Base-by-base conservation (phyloP, 1,140 invertebrate species). In the Zaprionus gabonicus region DNA sequence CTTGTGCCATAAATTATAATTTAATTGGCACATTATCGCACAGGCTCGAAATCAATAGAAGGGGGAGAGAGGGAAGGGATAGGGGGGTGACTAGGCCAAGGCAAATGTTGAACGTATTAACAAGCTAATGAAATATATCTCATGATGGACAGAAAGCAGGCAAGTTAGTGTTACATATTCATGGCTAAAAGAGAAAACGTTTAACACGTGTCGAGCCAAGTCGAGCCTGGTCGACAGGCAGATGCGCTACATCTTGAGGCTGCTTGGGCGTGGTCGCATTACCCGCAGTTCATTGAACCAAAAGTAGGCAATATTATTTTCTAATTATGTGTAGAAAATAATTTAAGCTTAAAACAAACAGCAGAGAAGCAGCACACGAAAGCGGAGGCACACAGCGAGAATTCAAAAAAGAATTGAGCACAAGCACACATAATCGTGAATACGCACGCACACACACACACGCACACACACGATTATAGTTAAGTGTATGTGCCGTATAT, bases 291-390 rank as follows among this genome's bases (percentile, higher is more conserved):
- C 86, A 91, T 69, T 81, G 86, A 91, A 86, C 86, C 77, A 82
- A 81, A 91, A 91, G 80, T 91, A 91, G 86, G 86, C 86, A 91
- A 82, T 57, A 76, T 80, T 91, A 78, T 82, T 82, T 81, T 90
- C 80, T 82, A 75, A 78, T 71, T 64, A 82, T 78, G 65, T 72
- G 63, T 73, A 65, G 71, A 78, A 78, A 78, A 75, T 66, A 69
- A 75, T 75, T 75, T 75, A 55, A 70, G 76, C 76, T 78, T 78
- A 78, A 78, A 78, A 70, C 76, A 78, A 78, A 78, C 71, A 81
- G 71, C 76, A 68, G 57, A 60, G 69, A 71, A 34, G 31, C 9
- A 10, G 31, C 9, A 10, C 31, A 34, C 38, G 31, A 67, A 71
- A 69, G 55, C n/a, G 53, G 60, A 65, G 63, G 63, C 20, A 76